Conservation (phyloP, 2,888 invertebrate species). For the Hydropsyche betteni region DNA sequence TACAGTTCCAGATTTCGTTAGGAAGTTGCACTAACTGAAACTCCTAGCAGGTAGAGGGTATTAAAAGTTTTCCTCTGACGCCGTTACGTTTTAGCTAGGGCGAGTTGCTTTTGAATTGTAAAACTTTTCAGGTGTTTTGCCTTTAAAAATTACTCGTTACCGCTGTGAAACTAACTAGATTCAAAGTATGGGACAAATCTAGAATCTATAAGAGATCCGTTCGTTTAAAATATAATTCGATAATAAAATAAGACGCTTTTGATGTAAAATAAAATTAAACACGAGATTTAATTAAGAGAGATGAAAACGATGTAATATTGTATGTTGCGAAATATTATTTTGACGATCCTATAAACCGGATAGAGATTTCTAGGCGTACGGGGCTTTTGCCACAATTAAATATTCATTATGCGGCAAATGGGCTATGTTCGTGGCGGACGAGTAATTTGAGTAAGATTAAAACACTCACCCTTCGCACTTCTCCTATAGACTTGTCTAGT, state of each 20-base stretch:
- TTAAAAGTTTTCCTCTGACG: slow-evolving; percentile 9
- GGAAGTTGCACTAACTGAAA: neutral
- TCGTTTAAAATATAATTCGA: too few species aligned
- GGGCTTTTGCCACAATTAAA: neutral
- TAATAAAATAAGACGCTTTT: too few species aligned
- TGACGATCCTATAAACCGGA: too few species aligned
- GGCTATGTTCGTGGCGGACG: neutral
- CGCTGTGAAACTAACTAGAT: neutral
- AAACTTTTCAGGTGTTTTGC: slow-evolving; percentile 19
- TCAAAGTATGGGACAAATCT: neutral
- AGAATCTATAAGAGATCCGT: neutral
- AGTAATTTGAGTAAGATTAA: slow-evolving; percentile 3
- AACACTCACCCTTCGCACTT: slow-evolving; percentile 79
- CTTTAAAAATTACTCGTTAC: neutral
- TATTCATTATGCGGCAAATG: neutral
- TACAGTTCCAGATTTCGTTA: neutral
- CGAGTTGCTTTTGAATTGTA: slow-evolving; percentile 5
- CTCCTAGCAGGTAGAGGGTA: neutral
- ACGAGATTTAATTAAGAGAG: too few species aligned
- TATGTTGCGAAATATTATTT: too few species aligned
- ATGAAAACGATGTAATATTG: too few species aligned
- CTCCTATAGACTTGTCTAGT: slow-evolving; percentile 82
- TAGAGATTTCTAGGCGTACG: too few species aligned
- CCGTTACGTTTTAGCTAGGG: neutral
- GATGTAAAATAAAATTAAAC: too few species aligned